Conservation (phyloP, 2,797 vertebrate species). For the Euphonia xanthogaster region DNA sequence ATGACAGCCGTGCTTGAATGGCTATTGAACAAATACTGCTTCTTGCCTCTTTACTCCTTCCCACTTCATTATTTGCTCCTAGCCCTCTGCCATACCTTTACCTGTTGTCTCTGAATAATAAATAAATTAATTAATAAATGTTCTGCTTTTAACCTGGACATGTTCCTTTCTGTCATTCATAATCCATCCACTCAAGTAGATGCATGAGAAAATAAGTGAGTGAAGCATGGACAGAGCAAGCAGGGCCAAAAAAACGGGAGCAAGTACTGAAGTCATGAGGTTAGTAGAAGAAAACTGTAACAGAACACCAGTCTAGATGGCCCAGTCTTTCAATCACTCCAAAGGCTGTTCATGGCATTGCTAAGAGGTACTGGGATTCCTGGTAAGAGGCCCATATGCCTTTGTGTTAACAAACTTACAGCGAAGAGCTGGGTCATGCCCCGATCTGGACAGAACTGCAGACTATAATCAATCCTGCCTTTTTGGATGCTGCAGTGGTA, state of each 20-base stretch:
- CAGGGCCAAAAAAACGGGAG: not conserved
- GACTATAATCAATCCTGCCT: constrained; percentile 41
- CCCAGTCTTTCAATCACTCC: not conserved
- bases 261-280: not conserved
- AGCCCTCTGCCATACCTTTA: not conserved
- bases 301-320: not conserved
- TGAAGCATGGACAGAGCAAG: not conserved
- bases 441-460: not conserved
- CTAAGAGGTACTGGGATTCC: not conserved
- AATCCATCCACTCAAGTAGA: not conserved
- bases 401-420: not conserved
- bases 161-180: not conserved
- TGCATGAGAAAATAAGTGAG: not conserved
- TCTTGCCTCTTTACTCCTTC: not conserved
- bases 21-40: not conserved
- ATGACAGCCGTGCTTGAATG: rapidly evolving
- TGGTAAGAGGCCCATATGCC: not conserved
- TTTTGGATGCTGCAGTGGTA: not conserved
- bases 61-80: not conserved
- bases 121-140: not conserved
- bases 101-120: not conserved
- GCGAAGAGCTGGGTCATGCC: not conserved
- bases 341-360: not conserved
- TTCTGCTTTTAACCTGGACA: rapidly evolving
- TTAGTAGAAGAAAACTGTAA: not conserved